Base-by-base conservation (phyloP, 2,888 invertebrate genomes). In the Acronicta aceris region DNA sequence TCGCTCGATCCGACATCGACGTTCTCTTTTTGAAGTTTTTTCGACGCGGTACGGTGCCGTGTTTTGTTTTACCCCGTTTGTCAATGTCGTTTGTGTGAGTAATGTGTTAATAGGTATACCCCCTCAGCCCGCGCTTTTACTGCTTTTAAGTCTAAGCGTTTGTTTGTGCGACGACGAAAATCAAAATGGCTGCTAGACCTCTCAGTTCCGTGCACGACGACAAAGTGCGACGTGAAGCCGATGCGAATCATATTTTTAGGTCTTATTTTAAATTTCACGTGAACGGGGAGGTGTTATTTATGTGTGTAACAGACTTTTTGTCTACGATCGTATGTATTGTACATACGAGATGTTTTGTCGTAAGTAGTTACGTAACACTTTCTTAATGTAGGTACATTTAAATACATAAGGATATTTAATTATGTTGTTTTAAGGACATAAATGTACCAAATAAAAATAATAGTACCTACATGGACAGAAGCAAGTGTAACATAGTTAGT, bases 41-140 rank as follows among this genome's bases (percentile, higher is more conserved):
- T 76, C 76, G 74, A 68, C 71, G 78, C 78, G 73, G 69, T 76
- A 74, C 71, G 72, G 62, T 72, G 52, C 69, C 63, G 67, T 76
- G 79, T 83, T 84, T 84, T 82, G 77, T 85, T 84, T 82, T 82
- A 78, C 79, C 77, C 81, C 81, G 81, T 86, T 84, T 82, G 81
- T 82, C 82, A 82, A 80, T 81, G 83, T 84, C 84, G 79, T 76
- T 84, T 81, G 83, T 81, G 81, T 83, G 84, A 85, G 84, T 84
- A 83, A 85, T 84, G 84, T 83, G 82, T 80, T 86, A 85, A 85
- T 85, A 83, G 84, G 84, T 79, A 38, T n/a, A 80, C 79, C 78
- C 79, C 76, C 70, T 69, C 69, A 73, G 75, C 59, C 61, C 67
- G 59, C 76, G 79, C 79, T 78, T 81, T 81, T 78, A 78, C 76